phyloP scores from a whole-genome alignment of 2,888 invertebrate genomes.

The Spialia ferax region DNA sequence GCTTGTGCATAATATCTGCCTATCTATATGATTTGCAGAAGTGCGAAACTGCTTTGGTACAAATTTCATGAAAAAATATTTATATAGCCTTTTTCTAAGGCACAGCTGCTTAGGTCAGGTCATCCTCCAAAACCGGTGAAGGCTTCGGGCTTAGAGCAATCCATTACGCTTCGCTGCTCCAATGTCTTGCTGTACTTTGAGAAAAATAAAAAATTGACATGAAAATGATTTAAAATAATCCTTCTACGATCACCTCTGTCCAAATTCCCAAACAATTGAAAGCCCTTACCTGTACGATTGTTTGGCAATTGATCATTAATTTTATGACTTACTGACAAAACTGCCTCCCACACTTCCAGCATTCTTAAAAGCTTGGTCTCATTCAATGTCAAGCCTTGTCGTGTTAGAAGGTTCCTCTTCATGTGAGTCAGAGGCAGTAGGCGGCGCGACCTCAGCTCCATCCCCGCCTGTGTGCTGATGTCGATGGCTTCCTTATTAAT shows the following conservation, averaged over 20 bases:
- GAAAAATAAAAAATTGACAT: too few relatives aligned
- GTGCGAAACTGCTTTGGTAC: neutral
- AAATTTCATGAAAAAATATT: too few relatives aligned
- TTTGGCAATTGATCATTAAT: neutral
- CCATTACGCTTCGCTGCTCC: too few relatives aligned
- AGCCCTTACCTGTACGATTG: neutral
- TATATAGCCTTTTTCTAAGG: too few relatives aligned
- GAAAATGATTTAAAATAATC: too few relatives aligned
- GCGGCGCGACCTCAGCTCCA: slow-evolving; percentile 42
- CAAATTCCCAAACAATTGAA: too few relatives aligned
- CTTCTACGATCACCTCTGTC: neutral
- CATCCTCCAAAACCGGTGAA: too few relatives aligned
- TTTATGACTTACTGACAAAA: slow-evolving; percentile 34
- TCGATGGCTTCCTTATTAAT: slow-evolving; percentile 34
- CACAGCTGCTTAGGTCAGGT: too few relatives aligned
- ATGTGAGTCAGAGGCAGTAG: slow-evolving; percentile 46
- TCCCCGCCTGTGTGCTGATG: slow-evolving; percentile 12
- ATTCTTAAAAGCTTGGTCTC: slow-evolving; percentile 41
- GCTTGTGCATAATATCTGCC: too few relatives aligned
- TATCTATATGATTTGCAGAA: neutral
- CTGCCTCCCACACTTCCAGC: slow-evolving; percentile 44
- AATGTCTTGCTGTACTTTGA: too few relatives aligned
- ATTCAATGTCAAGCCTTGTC: slow-evolving; percentile 46
- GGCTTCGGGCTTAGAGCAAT: too few relatives aligned
- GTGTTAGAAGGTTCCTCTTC: slow-evolving; percentile 46